Conservation (phyloP, 1,140 invertebrate species). For the Notospermus geniculatus region DNA sequence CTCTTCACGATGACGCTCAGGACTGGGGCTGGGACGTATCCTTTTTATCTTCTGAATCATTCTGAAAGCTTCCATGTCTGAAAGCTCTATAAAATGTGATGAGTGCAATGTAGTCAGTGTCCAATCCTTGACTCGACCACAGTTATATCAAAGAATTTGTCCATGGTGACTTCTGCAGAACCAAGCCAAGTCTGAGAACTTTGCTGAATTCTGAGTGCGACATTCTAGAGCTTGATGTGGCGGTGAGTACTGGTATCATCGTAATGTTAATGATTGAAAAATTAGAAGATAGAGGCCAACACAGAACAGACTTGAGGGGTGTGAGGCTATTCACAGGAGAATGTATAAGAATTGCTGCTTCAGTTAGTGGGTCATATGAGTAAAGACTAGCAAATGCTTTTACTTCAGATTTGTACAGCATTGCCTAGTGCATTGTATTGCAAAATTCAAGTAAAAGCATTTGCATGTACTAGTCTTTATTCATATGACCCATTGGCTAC, state of each 20-base stretch:
- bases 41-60: slow-evolving; percentile 23
- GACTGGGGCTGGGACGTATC: slow-evolving; percentile 85
- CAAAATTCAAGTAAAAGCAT: too few relatives aligned
- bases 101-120: not conserved
- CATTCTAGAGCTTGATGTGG: slow-evolving; percentile 70
- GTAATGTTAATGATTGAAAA: too few relatives aligned
- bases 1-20: slow-evolving; percentile 65
- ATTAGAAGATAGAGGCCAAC: too few relatives aligned
- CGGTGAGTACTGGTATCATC: slow-evolving; percentile 55
- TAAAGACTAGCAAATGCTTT: too few relatives aligned
- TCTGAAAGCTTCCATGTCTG: not conserved
- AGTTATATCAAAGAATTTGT: slow-evolving; percentile 94
- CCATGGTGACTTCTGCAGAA: slow-evolving; percentile 90
- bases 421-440: too few relatives aligned
- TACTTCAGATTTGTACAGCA: too few relatives aligned
- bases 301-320: too few relatives aligned
- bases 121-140: slow-evolving; percentile 21
- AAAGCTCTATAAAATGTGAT: not conserved
- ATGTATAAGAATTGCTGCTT: too few relatives aligned
- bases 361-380: too few relatives aligned
- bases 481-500: too few relatives aligned
- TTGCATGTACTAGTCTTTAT: too few relatives aligned
- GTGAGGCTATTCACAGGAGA: too few relatives aligned
- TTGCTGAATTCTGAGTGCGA: slow-evolving; percentile 64
- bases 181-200: slow-evolving; percentile 68